These are phyloP conservation scores for Caradrina clavipalpis DNA, from an alignment of 2,888 invertebrate species.

Conservation along the genomic window DNA sequence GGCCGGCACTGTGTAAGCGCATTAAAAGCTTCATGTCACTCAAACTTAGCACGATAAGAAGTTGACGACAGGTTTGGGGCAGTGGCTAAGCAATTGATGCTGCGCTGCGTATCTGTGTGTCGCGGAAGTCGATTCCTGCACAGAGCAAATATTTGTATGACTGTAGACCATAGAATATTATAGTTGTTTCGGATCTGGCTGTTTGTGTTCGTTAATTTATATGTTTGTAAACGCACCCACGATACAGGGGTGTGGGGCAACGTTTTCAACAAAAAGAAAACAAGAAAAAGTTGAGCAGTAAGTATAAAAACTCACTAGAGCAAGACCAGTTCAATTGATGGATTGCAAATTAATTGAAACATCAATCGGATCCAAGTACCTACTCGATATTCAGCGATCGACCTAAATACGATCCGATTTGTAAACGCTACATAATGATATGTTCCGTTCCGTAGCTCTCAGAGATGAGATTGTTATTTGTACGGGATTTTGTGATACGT, in stretches of 20 bases:
- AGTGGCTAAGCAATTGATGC: too few relatives aligned
- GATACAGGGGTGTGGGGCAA: too few relatives aligned
- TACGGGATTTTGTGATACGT: background rate
- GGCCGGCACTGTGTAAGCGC: background rate
- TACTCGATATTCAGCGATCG: background rate
- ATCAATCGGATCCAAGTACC: conserved; percentile 14
- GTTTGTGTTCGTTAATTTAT: too few relatives aligned
- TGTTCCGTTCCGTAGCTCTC: background rate
- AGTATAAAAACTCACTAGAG: background rate
- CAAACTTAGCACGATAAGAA: background rate
- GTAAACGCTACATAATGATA: conserved; percentile 16
- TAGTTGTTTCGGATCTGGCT: too few relatives aligned
- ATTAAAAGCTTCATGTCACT: background rate
- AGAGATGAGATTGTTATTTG: conserved; percentile 3
- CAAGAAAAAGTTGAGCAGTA: background rate
- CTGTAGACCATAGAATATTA: too few relatives aligned
- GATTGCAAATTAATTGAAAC: conserved; percentile 16
- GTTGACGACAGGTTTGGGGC: background rate
- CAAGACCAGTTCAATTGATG: background rate
- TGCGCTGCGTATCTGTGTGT: too few relatives aligned
- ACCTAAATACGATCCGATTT: conserved; percentile 18
- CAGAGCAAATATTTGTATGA: too few relatives aligned
- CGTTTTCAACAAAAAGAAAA: too few relatives aligned
- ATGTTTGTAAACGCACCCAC: too few relatives aligned
- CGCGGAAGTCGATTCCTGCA: too few relatives aligned